Base-by-base conservation (phyloP, 2,113 vertebrate genomes). In the Mormyrus iriodes region DNA sequence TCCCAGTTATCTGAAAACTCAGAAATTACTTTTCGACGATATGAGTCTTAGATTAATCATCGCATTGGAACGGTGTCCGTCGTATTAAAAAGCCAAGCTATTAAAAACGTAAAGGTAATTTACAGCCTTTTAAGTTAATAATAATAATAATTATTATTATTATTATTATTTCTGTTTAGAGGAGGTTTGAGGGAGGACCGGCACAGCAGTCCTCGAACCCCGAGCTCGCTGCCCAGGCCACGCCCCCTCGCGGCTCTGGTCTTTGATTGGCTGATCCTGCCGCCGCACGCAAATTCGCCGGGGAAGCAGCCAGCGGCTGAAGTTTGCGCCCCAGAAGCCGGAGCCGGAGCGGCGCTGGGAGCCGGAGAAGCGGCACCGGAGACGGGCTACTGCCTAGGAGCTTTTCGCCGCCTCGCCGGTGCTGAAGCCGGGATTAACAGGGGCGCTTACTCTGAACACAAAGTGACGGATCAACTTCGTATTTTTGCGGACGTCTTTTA, bases 271-370 rank as follows among this genome's bases (percentile, higher is more conserved):
- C 91, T 91, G 91, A 39, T 88, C 24, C 49, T 89, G 91, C 93
- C 93, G 93, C 93, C 93, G 94, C 93, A 95, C 95, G 94, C 93
- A 95, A 95, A 95, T 94, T 89, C 83, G 52, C 86, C 91, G 89
- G 90, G 93, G 94, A 92, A 90, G 91, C 76, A 93, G 92, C 92
- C 94, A 90, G 94, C 94, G 92, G 92, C 93, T 93, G 94, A 94
- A 94, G 93, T 93, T 92, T 92, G 93, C 61, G 10, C 27, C 61
- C 61, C 61, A 69, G 93, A 92, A 93, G 91, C 94, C 92, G 49
- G 91, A 94, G 95, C 42, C 58, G 58, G 58, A 61, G 58, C 24
- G 24, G 69, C 27, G 27, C 24, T 35, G 24, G 73, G 27, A 95
- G 91, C 92, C 88, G 91, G 91, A 90, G 91, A 90, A 91, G 91